phyloP scores from a whole-genome alignment of 2,113 vertebrate species.

The Gasterosteus nipponicus region DNA sequence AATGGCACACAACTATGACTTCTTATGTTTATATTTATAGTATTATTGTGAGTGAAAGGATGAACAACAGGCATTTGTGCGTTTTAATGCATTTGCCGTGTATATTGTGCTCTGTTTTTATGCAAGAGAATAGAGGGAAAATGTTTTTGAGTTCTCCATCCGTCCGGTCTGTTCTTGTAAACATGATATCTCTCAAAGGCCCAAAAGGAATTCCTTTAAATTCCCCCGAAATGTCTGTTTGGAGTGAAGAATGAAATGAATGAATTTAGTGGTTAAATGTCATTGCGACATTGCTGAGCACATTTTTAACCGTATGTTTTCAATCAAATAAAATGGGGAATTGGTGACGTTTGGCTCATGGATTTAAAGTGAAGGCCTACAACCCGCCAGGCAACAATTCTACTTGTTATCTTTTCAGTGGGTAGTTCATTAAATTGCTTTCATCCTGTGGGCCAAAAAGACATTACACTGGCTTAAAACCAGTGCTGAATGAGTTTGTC shows the following conservation, averaged over 20 bases:
- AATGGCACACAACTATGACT: neutral
- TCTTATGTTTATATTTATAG: neutral
- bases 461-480: neutral
- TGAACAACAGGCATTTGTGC: neutral
- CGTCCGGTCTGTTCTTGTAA: neutral
- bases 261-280: neutral
- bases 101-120: neutral
- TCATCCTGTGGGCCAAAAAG: neutral
- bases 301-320: neutral
- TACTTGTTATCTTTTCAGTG: neutral
- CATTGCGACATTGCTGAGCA: neutral
- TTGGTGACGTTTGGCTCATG: neutral
- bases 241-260: neutral
- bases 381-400: neutral
- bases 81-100: neutral
- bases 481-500: constrained; percentile 18
- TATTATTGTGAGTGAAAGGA: neutral
- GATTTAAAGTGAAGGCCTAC: neutral
- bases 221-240: neutral
- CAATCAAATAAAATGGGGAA: neutral
- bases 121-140: neutral
- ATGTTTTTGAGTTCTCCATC: neutral
- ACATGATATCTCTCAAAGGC: neutral
- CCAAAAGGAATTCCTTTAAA: neutral
- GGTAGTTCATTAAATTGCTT: constrained; percentile 1